Percentiles rank a stretch among this genome's conserved stretches.
phyloP scores from a whole-genome alignment of 2,888 invertebrate genomes.

The Operophtera brumata region DNA sequence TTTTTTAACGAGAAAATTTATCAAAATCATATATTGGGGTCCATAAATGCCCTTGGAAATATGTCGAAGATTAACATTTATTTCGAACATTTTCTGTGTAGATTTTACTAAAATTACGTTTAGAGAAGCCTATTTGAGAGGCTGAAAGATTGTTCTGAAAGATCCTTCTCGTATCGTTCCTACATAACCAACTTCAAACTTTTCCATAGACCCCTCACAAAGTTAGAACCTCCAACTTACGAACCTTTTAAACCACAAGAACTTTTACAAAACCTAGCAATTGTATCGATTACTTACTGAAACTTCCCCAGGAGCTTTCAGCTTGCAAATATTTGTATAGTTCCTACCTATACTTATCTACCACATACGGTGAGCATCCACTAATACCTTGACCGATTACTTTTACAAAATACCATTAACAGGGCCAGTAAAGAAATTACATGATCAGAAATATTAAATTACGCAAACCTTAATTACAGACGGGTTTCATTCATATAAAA shows the following conservation, averaged over 20 bases:
- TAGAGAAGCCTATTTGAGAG: no score
- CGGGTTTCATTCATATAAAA: background rate
- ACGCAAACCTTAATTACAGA: no score
- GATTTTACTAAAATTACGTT: no score
- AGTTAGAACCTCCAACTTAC: conserved; percentile 21
- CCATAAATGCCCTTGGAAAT: no score
- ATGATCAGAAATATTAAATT: no score
- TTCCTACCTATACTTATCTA: no score
- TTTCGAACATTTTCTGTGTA: no score
- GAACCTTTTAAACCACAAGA: conserved; percentile 25
- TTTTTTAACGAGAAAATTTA: no score
- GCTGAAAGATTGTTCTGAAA: background rate
- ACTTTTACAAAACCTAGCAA: conserved; percentile 27
- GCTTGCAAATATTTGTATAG: conserved; percentile 21
- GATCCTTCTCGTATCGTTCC: background rate
- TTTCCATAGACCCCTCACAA: conserved; percentile 16
- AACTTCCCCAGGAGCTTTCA: conserved; percentile 21
- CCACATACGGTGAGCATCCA: background rate
- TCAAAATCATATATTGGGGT: no score
- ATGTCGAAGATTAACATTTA: no score
- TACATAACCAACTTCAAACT: conserved; percentile 23
- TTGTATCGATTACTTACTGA: conserved; percentile 26
- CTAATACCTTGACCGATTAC: background rate
- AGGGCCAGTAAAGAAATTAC: no score
- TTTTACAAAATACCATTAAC: no score